phyloP scores from a whole-genome alignment of 2,797 vertebrate species.

The Enteromius fasciolatus region DNA sequence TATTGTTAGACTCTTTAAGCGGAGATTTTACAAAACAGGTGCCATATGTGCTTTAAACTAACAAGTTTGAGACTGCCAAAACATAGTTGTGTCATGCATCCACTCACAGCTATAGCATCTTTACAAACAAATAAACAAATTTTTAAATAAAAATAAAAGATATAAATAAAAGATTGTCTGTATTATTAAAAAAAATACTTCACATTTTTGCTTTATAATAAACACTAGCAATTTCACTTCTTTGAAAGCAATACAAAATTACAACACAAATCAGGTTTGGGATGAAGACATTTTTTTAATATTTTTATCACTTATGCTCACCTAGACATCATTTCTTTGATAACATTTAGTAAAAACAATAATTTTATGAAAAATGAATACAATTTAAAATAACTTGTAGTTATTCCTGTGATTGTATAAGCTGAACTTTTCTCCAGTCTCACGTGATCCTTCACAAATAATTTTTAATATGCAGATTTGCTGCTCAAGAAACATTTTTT shows the following conservation, averaged over 20 bases:
- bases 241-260: too few species aligned
- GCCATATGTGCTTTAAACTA: neutral
- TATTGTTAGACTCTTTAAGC: neutral
- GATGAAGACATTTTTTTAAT: too few species aligned
- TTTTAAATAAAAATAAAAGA: neutral
- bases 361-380: neutral
- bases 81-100: neutral
- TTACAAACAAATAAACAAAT: neutral
- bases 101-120: neutral
- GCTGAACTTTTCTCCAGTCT: neutral
- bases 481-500: neutral
- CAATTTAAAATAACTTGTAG: neutral
- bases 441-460: neutral
- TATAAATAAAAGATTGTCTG: too few species aligned
- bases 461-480: neutral
- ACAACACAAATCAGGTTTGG: too few species aligned
- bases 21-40: constrained; percentile 1
- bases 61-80: neutral
- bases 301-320: neutral
- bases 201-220: too few species aligned
- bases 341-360: neutral
- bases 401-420: neutral
- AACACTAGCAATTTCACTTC: too few species aligned
- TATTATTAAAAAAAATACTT: too few species aligned
- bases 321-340: neutral